Evolutionary conservation across 2,113 vertebrate genomes (phyloP).

Genomic region (Albula goreensis): DNA sequence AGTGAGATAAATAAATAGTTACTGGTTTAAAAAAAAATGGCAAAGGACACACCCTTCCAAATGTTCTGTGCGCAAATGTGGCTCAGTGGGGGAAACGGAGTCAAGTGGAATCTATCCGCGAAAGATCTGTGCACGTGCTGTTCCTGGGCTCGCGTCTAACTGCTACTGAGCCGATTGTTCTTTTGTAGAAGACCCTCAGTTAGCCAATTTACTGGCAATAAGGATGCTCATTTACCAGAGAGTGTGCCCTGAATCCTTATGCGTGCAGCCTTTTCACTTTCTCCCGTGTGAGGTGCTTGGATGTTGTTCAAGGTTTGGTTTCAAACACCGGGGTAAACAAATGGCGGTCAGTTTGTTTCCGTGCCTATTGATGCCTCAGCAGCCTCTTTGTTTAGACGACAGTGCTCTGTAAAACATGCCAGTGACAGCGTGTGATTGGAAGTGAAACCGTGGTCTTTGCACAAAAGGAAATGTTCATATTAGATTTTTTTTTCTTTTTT

Average conservation of each 20-base stretch:
- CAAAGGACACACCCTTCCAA: not conserved
- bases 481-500: slow-evolving; percentile 67
- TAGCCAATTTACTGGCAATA: not conserved
- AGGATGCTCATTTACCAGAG: not conserved
- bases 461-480: slow-evolving; percentile 77
- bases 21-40: not conserved
- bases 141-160: not conserved
- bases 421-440: slow-evolving; percentile 59
- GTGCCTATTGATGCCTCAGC: slow-evolving; percentile 13
- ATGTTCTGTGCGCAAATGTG: not conserved
- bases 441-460: slow-evolving; percentile 69
- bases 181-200: not conserved
- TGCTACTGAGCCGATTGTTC: not conserved
- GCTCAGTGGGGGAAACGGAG: not conserved
- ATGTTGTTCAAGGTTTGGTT: not conserved
- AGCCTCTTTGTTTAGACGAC: slow-evolving; percentile 55
- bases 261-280: not conserved
- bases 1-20: not conserved
- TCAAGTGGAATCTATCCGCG: not conserved
- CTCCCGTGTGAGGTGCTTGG: not conserved
- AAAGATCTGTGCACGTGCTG: not conserved
- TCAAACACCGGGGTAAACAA: not conserved
- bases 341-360: not conserved
- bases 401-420: slow-evolving; percentile 61
- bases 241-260: not conserved